Evolutionary conservation across 1,140 invertebrate genomes (phyloP).

Genomic region (Drosophila willistoni): DNA sequence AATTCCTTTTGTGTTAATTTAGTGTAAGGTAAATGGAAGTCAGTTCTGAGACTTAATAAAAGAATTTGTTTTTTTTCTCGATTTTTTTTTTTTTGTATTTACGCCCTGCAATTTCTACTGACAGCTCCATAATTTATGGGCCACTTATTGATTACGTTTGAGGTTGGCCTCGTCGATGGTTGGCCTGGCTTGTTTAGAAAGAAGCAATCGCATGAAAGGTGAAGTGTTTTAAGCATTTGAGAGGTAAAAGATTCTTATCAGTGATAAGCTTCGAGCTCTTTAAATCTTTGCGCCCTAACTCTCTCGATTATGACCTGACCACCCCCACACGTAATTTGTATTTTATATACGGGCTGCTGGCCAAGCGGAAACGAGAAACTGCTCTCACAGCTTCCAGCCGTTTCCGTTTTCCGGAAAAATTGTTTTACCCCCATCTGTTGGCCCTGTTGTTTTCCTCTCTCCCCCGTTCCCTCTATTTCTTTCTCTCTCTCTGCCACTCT

Average conservation of each 20-base stretch:
- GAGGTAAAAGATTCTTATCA: constrained; percentile 13
- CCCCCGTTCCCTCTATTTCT: too few relatives aligned
- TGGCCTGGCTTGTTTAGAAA: background rate
- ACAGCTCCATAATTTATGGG: constrained; percentile 76
- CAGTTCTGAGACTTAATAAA: background rate
- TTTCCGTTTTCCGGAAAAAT: constrained; percentile 50
- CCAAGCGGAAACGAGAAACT: constrained; percentile 66
- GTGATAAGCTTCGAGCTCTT: constrained; percentile 12
- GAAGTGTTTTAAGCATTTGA: constrained; percentile 3
- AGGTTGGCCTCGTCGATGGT: background rate
- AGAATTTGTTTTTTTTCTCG: constrained; percentile 10
- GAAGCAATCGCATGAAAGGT: constrained; percentile 2
- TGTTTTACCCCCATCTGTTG: constrained; percentile 27
- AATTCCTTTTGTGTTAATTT: background rate
- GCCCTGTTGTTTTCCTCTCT: constrained; percentile 7
- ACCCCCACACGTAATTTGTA: constrained; percentile 27
- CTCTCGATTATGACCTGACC: background rate
- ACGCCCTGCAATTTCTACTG: constrained; percentile 54
- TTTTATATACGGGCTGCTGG: constrained; percentile 43
- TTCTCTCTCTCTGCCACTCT: background rate
- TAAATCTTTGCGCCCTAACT: constrained; percentile 2
- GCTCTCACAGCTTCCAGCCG: constrained; percentile 61
- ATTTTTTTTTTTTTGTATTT: constrained; percentile 48
- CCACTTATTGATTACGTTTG: constrained; percentile 71
- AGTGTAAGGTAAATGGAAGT: background rate